Base-by-base conservation (phyloP, 2,888 invertebrate species). In the Nomada ferruginata region DNA sequence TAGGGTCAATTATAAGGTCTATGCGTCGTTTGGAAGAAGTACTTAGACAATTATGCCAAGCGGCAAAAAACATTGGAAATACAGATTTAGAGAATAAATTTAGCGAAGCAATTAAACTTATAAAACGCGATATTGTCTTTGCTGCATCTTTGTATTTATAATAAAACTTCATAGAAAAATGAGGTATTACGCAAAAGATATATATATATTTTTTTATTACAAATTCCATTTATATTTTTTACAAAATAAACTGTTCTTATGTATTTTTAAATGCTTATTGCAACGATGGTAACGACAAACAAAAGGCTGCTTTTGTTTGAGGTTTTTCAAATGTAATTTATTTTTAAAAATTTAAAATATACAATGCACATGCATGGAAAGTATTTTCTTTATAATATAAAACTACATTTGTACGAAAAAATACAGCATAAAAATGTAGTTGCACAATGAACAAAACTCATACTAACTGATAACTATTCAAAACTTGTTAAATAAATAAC, bases 111-210 rank as follows among this genome's bases (percentile, higher is more conserved):
- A 97, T 99, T 87, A 97, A 97, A 91, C 94, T 97, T 84, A 96
- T 99, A 77, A 99, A 99, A 94, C 95, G 99, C 87, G 99, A 99
- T 94, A 99, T 99, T 92, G 98, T 99, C n/a, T 99, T 99, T 94
- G 99, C 99, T 29, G 99, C 99, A 76, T 99, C 99, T 94, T 95
- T 99, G 71, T 99, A 99, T 94, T 95, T 98, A 89, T 98, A 95
- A 95, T 82, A 63, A 76, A 82, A 84, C 60, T 75, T 75, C 55
- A 64, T 79, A 77, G 73, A 77, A 85, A 75, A 68, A 71, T 80
- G 74, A 68, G 64, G 69, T 78, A 76, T 59, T 74, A 78, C 78
- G 65, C 66, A 77, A 74, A 82, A 72, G 76, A 82, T 82, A 78
- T 65, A 47, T 47, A 44, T 63, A 42, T 72, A 57, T 23, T 84